A percentile compares a stretch with the other conserved stretches of the same genome.
Conservation (phyloP, 2,113 vertebrate genomes). For the Euleptes europaea region DNA sequence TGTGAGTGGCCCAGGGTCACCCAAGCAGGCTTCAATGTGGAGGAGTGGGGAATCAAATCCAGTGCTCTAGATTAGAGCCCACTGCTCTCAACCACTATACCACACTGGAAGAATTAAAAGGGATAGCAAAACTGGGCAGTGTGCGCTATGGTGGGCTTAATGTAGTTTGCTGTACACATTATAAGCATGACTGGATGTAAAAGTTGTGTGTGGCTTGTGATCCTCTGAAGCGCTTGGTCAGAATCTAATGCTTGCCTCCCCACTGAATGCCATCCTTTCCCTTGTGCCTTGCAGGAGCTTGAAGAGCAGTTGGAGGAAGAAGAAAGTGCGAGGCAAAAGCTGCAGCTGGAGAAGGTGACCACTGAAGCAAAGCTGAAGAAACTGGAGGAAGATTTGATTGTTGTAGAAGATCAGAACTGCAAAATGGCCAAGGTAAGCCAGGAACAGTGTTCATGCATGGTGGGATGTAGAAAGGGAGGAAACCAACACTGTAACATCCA, state of each 20-base stretch:
- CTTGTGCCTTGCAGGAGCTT: conserved; percentile 80
- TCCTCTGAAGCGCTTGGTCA: not conserved
- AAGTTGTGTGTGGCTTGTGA: not conserved
- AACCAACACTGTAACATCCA: not conserved
- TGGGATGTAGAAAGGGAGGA: not conserved
- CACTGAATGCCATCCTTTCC: conserved; percentile 11
- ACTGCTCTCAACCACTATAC: too few species aligned
- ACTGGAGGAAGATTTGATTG: conserved; percentile 90
- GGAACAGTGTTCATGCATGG: not conserved
- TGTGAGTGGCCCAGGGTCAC: too few species aligned
- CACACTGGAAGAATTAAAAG: too few species aligned
- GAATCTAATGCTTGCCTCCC: not conserved
- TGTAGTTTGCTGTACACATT: not conserved
- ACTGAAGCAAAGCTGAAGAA: conserved; percentile 94
- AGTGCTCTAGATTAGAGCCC: too few species aligned
- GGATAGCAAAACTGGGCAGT: not conserved
- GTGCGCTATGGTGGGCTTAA: not conserved
- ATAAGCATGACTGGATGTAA: not conserved
- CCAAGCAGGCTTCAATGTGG: too few species aligned
- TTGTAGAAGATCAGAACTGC: conserved; percentile 93
- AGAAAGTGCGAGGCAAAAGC: conserved; percentile 92
- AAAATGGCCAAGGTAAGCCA: conserved; percentile 88
- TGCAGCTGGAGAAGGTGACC: conserved; percentile 96
- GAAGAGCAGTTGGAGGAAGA: conserved; percentile 98
- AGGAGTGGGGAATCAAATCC: too few species aligned